These are phyloP conservation scores for Hanleya hanleyi DNA, from an alignment of 2,888 invertebrate genomes.

Conservation along the genomic window DNA sequence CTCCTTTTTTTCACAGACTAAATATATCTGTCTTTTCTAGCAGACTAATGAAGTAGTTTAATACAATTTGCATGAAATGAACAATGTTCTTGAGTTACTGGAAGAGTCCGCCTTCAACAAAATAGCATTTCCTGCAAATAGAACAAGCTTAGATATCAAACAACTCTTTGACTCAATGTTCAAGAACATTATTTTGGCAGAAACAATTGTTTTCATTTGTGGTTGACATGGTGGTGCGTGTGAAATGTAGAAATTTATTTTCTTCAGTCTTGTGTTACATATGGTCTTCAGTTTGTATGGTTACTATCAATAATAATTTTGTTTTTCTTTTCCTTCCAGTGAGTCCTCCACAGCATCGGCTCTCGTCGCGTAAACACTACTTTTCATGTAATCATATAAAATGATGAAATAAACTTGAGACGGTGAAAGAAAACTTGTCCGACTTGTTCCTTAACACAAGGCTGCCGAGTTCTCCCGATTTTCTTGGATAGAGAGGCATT, in stretches of 20 bases:
- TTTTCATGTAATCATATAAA: neutral
- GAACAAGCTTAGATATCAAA: neutral
- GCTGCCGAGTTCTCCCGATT: no score
- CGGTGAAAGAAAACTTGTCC: neutral
- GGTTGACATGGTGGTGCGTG: no score
- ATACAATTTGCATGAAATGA: no score
- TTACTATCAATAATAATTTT: neutral
- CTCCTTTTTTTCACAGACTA: no score
- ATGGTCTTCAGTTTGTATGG: neutral
- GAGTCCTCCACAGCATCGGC: constrained; percentile 99
- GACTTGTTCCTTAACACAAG: no score
- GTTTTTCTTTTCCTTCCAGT: constrained; percentile 67
- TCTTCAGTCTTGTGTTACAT: neutral
- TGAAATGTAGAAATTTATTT: neutral
- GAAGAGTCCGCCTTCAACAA: no score
- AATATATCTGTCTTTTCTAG: no score
- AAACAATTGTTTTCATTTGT: neutral
- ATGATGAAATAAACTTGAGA: neutral
- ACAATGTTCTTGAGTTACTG: no score
- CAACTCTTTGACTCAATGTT: neutral
- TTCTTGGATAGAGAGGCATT: no score
- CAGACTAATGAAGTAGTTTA: no score
- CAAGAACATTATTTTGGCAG: no score
- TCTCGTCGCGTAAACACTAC: constrained; percentile 89
- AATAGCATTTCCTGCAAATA: neutral